Evolutionary conservation across 1,140 invertebrate species (phyloP).

Genomic region (Platyscapa corneri): DNA sequence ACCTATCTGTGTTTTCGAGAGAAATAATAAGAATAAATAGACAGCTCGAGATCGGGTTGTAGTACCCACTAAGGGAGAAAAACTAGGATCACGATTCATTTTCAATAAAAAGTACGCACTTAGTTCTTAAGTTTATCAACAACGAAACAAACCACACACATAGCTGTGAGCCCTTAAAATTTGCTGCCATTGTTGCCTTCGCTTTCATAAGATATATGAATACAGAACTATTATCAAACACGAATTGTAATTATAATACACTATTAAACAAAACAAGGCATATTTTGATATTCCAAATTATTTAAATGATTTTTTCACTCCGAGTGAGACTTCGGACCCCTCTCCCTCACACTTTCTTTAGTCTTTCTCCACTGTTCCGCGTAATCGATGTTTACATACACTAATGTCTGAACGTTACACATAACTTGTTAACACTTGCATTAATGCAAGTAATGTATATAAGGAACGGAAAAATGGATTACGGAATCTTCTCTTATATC

Average conservation of each 20-base stretch:
- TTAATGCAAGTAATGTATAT: neutral
- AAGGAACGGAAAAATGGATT: neutral
- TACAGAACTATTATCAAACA: neutral
- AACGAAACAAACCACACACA: conserved; percentile 14
- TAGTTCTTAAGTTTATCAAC: conserved; percentile 51
- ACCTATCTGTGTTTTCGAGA: conserved; percentile 20
- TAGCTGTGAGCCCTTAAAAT: conserved; percentile 34
- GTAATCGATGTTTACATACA: neutral
- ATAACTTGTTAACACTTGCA: too few species aligned
- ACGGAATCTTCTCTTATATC: neutral
- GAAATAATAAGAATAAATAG: conserved; percentile 23
- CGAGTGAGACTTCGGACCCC: neutral
- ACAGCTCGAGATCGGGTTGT: conserved; percentile 26
- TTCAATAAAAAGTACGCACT: conserved; percentile 49
- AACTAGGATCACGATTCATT: conserved; percentile 54
- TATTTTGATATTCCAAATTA: neutral
- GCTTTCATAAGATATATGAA: conserved; percentile 24
- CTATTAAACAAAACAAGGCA: neutral
- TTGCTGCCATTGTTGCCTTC: conserved; percentile 43
- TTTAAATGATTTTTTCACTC: neutral
- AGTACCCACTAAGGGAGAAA: conserved; percentile 31
- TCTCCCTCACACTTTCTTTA: neutral
- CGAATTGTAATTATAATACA: neutral
- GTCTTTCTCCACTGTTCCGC: neutral
- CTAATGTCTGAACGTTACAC: neutral